Evolutionary conservation across 2,113 vertebrate species (phyloP), one percentile per base, ranked within the genome.

Genomic region (Brachypodius melanocephalos): DNA sequence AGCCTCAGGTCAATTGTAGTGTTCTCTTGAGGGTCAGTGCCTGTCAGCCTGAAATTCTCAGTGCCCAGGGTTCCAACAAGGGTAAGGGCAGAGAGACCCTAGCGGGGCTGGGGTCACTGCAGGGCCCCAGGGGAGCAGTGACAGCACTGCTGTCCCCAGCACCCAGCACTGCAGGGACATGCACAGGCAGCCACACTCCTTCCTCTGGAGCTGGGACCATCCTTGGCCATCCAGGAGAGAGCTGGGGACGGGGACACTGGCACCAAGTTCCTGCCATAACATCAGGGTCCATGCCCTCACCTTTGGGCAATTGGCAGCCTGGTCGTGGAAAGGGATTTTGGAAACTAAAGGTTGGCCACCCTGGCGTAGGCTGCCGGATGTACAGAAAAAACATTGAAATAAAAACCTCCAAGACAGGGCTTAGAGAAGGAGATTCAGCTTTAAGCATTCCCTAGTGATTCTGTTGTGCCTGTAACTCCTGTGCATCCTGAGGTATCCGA

Each of bases 21-120:
- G 28, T 6, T 57, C 20, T 13, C 32, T 14, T n/a, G 19, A 9
- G 32, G 32, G 32, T 32, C 54, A 21, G 19, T 32, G 54, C 12
- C 19, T n/a, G 32, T 21, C 3, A 57, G 31, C 17, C 54, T 57
- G 5, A 8, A 14, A 14, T 22, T n/a, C 54, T 22, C 54, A 57
- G 20, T 6, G 5, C 4, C 19, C 19, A 19, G 54, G 8, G 54
- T 29, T 20, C 54, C 31, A 99, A 99, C 95, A 98, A 98, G 98
- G 99, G 99, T 99, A 81, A 97, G 96, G 45, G 4, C 14, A 24
- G 31, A 5, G 34, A 17, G 15, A 10, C 43, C 19, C 24, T 3
- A 1, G 3, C 1, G 10, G 48, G 80, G 7, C 1, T 1, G 1
- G 65, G 74, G 74, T 28, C 22, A 0, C 54, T 3, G 45, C 28